Evolutionary conservation across 2,888 invertebrate species (phyloP).

Genomic region (Tubulanus polymorphus): DNA sequence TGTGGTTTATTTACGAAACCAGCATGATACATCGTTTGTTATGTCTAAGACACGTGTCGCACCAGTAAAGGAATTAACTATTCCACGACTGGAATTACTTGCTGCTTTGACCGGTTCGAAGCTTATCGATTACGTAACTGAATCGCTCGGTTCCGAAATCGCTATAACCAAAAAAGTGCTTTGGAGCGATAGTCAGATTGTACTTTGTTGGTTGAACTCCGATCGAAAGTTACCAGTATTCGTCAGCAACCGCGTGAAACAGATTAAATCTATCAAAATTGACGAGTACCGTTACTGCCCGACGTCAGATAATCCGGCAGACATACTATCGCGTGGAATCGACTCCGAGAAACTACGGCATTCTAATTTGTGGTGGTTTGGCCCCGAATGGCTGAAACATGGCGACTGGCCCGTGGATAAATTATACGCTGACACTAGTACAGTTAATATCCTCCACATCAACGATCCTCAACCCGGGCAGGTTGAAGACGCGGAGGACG

Average conservation of each 20-base stretch:
- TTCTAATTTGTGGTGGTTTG: background rate
- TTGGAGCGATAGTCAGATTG: constrained; percentile 2
- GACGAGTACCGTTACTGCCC: background rate
- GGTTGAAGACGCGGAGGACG: no score
- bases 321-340: background rate
- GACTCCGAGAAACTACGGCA: background rate
- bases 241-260: background rate
- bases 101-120: background rate
- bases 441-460: no score
- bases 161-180: background rate
- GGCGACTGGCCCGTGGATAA: background rate
- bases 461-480: no score
- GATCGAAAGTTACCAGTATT: background rate
- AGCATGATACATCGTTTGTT: background rate
- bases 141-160: background rate
- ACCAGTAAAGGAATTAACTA: background rate
- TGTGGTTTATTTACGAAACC: background rate
- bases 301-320: constrained; percentile 1
- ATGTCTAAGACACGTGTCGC: background rate
- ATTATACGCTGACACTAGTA: no score
- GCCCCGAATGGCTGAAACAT: background rate
- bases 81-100: background rate
- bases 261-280: background rate
- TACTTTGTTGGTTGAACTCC: background rate
- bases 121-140: background rate